These are phyloP conservation scores for Teleiodes luculella DNA, from an alignment of 2,888 invertebrate species.

Conservation along the genomic window DNA sequence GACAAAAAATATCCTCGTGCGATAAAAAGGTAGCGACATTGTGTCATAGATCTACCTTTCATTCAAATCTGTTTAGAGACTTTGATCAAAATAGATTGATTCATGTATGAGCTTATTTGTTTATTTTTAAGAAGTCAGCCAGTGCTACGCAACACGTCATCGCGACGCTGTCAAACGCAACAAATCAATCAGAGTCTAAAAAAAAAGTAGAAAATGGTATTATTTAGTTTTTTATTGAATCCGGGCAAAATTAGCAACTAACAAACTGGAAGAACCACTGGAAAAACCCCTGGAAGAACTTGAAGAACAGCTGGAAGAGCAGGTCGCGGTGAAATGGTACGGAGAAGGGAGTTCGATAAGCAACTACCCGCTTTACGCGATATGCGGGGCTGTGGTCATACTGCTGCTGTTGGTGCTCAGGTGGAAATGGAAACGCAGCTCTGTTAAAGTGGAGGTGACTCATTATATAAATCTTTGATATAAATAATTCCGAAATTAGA, in stretches of 20 bases:
- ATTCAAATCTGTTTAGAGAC: too few relatives aligned
- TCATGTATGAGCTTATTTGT: too few relatives aligned
- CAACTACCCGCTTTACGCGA: slow-evolving; percentile 41
- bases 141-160: slow-evolving; percentile 35
- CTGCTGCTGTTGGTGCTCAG: slow-evolving; percentile 39
- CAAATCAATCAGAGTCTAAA: background rate
- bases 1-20: too few relatives aligned
- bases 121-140: background rate
- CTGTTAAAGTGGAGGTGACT: slow-evolving; percentile 31
- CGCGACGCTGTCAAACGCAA: slow-evolving; percentile 23
- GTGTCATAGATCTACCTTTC: too few relatives aligned
- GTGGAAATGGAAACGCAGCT: slow-evolving; percentile 45
- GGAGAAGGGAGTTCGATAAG: slow-evolving; percentile 37
- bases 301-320: too few relatives aligned
- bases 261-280: too few relatives aligned
- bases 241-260: background rate
- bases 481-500: too few relatives aligned
- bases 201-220: background rate
- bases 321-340: slow-evolving; percentile 34
- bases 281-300: background rate
- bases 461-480: too few relatives aligned
- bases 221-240: background rate
- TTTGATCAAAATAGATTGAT: too few relatives aligned
- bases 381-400: slow-evolving; percentile 41
- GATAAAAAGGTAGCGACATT: too few relatives aligned